Percentiles rank a stretch among this genome's conserved stretches.
phyloP scores from a whole-genome alignment of 1,140 invertebrate species.

The Tetranychus urticae region DNA sequence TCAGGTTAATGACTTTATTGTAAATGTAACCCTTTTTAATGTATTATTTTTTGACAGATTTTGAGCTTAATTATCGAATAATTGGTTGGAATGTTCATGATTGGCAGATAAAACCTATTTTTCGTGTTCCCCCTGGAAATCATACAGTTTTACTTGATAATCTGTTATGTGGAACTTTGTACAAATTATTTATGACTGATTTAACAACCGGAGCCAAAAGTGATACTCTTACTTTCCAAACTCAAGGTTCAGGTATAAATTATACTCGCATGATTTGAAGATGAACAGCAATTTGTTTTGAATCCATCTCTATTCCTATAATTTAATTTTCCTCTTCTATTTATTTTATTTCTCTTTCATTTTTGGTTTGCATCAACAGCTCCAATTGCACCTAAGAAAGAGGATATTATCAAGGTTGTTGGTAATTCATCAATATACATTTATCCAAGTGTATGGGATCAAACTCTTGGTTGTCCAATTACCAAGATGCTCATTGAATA shows the following conservation, averaged over 20 bases:
- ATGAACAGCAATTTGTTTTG: neutral
- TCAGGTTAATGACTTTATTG: too few relatives aligned
- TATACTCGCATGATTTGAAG: neutral
- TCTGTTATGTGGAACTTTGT: constrained; percentile 35
- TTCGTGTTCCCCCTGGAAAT: neutral
- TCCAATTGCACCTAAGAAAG: constrained; percentile 36
- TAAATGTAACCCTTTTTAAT: neutral
- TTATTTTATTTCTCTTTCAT: neutral
- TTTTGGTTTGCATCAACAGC: constrained; percentile 15
- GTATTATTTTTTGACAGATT: neutral
- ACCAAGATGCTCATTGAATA: constrained; percentile 49
- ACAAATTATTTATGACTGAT: constrained; percentile 3
- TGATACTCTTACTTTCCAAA: constrained; percentile 10
- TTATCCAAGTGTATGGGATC: constrained; percentile 43
- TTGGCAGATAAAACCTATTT: constrained; percentile 2
- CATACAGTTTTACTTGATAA: neutral
- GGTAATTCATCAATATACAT: constrained; percentile 42
- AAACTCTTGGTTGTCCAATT: constrained; percentile 47
- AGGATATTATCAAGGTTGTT: constrained; percentile 31
- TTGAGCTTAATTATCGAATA: constrained; percentile 1
- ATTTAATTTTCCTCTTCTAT: neutral
- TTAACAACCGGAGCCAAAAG: constrained; percentile 9
- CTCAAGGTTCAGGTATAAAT: constrained; percentile 10
- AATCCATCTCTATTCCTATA: neutral
- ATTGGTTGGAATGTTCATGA: neutral